A percentile compares a stretch with the other conserved stretches of the same genome.
These are phyloP conservation scores for Matsumurasca onukii DNA, from an alignment of 1,140 invertebrate genomes.

Conservation along the genomic window DNA sequence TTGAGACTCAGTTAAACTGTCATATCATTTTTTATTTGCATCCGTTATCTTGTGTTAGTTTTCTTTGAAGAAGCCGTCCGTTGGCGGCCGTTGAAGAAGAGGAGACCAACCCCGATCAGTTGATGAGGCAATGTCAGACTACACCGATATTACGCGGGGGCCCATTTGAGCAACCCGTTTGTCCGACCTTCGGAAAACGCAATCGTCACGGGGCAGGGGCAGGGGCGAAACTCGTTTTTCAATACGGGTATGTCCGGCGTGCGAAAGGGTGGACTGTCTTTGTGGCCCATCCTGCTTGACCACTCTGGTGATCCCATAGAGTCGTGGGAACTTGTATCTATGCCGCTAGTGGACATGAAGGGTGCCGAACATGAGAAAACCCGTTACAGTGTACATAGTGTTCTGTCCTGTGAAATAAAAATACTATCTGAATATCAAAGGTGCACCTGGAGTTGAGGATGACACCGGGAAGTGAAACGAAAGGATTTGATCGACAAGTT, in stretches of 20 bases:
- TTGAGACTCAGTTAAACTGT: too few relatives aligned
- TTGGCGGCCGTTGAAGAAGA: background rate
- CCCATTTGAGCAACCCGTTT: background rate
- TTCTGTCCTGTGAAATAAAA: too few relatives aligned
- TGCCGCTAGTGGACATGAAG: background rate
- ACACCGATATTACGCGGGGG: background rate
- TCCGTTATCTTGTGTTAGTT: too few relatives aligned
- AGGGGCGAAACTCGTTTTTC: background rate
- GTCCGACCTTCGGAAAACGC: background rate
- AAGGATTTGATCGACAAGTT: too few relatives aligned
- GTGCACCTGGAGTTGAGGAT: too few relatives aligned
- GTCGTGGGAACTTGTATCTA: background rate
- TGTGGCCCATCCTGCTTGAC: background rate
- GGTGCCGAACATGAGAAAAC: background rate
- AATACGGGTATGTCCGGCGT: background rate
- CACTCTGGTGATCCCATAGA: background rate
- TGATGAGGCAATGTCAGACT: background rate
- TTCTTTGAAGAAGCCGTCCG: too few relatives aligned
- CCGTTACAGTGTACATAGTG: too few relatives aligned
- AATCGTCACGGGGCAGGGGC: background rate
- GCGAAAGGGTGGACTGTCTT: background rate
- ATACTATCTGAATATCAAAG: too few relatives aligned
- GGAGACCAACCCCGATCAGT: too few relatives aligned
- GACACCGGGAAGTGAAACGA: too few relatives aligned
- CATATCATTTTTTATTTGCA: too few relatives aligned